Evolutionary conservation across 2,113 vertebrate species (phyloP).

Genomic region (Apodemus speciosus): DNA sequence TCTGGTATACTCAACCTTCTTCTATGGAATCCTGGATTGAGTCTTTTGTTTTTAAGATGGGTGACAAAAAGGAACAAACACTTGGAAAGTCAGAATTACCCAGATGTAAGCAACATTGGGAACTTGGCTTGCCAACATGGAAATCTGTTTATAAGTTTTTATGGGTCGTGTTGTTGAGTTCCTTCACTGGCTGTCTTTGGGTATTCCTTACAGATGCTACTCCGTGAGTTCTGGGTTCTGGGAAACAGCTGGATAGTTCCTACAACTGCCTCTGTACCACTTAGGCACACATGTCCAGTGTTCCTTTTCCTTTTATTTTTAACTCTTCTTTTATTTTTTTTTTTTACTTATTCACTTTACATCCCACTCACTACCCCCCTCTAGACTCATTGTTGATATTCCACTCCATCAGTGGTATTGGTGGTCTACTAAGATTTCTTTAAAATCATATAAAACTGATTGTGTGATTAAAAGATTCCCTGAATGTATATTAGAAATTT

Average conservation of each 20-base stretch:
- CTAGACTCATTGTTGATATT: conserved; percentile 59
- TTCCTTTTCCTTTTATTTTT: conserved; percentile 10
- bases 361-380: no score
- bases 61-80: conserved; percentile 75
- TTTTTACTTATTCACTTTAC: no score
- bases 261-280: conserved; percentile 69
- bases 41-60: conserved; percentile 66
- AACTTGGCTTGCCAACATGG: conserved; percentile 64
- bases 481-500: conserved; percentile 54
- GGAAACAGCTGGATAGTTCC: conserved; percentile 76
- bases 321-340: no score
- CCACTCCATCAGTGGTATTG: conserved; percentile 66
- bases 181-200: conserved; percentile 56
- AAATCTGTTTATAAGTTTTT: conserved; percentile 75
- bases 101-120: conserved; percentile 76
- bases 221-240: conserved; percentile 69
- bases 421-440: conserved; percentile 72
- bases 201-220: conserved; percentile 50
- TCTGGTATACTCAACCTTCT: background rate
- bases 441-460: conserved; percentile 75
- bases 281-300: conserved; percentile 66
- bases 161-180: conserved; percentile 51
- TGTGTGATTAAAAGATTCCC: conserved; percentile 76
- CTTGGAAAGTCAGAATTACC: conserved; percentile 73
- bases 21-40: conserved; percentile 14